Evolutionary conservation across 2,888 invertebrate species (phyloP).

Genomic region (Agrotis puta): DNA sequence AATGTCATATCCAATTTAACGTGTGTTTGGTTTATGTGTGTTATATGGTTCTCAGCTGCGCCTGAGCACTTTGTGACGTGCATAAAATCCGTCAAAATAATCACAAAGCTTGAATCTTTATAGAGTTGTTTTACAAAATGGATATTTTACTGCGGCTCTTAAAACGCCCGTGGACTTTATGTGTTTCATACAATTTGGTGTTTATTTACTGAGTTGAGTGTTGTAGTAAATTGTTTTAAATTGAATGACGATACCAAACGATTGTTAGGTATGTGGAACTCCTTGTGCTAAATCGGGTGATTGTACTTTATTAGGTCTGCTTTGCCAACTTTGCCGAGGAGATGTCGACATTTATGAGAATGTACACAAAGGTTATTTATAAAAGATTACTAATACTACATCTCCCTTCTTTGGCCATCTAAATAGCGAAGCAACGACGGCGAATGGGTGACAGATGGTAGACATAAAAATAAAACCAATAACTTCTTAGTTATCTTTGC

Average conservation of each 20-base stretch:
- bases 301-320: background rate
- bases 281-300: background rate
- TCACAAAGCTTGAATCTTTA: conserved; percentile 30
- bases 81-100: conserved; percentile 25
- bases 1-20: no score
- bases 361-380: no score
- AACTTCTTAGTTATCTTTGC: no score
- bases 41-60: background rate
- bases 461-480: no score
- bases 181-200: conserved; percentile 22
- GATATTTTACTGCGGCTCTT: conserved; percentile 33
- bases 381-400: no score
- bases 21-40: background rate
- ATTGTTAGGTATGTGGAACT: background rate
- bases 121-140: conserved; percentile 35
- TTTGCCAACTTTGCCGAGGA: no score
- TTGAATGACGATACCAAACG: conserved; percentile 22
- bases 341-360: no score
- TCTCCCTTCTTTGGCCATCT: no score
- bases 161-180: conserved; percentile 39
- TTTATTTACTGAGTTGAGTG: conserved; percentile 36
- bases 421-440: no score
- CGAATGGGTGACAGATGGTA: no score
- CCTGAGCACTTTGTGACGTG: background rate
- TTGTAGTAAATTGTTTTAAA: conserved; percentile 29